These are phyloP conservation scores for Conistra vaccinii DNA, from an alignment of 2,888 invertebrate species.

Conservation along the genomic window DNA sequence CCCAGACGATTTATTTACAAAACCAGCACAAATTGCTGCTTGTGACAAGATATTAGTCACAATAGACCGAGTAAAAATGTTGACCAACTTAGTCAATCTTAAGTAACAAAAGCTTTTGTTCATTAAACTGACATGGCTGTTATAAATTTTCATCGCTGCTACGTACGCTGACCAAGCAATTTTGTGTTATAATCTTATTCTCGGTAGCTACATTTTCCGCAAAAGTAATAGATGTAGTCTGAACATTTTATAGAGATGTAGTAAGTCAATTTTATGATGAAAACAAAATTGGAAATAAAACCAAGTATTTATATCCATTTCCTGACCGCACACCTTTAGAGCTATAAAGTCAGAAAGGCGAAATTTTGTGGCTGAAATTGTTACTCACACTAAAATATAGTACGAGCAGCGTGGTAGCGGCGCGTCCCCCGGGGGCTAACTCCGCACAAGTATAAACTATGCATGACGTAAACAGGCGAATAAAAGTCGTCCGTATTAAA, in stretches of 20 bases:
- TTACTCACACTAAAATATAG: slow-evolving; percentile 65
- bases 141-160: slow-evolving; percentile 41
- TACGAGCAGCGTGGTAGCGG: slow-evolving; percentile 45
- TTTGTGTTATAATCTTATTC: slow-evolving; percentile 16
- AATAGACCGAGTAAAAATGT: slow-evolving; percentile 52
- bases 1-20: slow-evolving; percentile 25
- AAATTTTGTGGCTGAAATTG: slow-evolving; percentile 62
- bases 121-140: slow-evolving; percentile 48
- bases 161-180: slow-evolving; percentile 47
- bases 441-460: slow-evolving; percentile 64
- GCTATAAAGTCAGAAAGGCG: slow-evolving; percentile 61
- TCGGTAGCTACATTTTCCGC: slow-evolving; percentile 15
- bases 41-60: slow-evolving; percentile 41
- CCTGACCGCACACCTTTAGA: slow-evolving; percentile 47
- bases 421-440: slow-evolving; percentile 50
- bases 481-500: slow-evolving; percentile 65
- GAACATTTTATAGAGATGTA: slow-evolving; percentile 9
- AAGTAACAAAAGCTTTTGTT: slow-evolving; percentile 56
- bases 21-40: slow-evolving; percentile 49
- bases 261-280: slow-evolving; percentile 42
- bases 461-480: slow-evolving; percentile 66
- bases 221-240: slow-evolving; percentile 17
- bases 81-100: slow-evolving; percentile 49
- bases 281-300: slow-evolving; percentile 54
- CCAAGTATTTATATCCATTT: slow-evolving; percentile 52